Conservation (phyloP, 2,888 invertebrate species). For the Oscheius sp. region DNA sequence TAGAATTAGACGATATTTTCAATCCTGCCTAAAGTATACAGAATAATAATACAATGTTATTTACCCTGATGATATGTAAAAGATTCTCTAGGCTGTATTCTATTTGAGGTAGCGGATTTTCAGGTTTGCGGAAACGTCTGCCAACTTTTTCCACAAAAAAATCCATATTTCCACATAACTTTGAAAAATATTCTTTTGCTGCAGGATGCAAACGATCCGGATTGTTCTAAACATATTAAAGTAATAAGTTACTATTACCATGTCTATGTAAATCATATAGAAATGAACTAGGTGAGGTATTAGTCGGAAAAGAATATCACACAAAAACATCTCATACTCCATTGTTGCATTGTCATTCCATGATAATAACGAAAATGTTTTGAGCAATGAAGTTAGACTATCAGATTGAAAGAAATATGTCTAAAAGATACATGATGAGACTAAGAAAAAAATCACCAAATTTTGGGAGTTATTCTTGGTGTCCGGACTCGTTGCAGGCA, state of each 20-base stretch:
- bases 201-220: too few relatives aligned
- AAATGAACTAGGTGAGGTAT: not conserved
- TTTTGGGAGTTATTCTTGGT: not conserved
- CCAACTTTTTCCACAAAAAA: too few relatives aligned
- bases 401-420: not conserved
- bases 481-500: not conserved
- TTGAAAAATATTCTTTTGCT: too few relatives aligned
- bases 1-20: not conserved
- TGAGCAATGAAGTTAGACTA: not conserved
- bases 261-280: too few relatives aligned
- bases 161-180: too few relatives aligned
- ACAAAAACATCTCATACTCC: slow-evolving; percentile 2
- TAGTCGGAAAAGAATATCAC: slow-evolving; percentile 11
- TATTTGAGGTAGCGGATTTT: not conserved
- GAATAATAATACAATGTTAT: not conserved
- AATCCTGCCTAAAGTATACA: slow-evolving; percentile 4
- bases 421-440: not conserved
- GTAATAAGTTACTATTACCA: too few relatives aligned
- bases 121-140: too few relatives aligned
- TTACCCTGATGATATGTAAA: not conserved
- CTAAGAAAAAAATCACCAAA: not conserved
- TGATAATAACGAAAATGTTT: not conserved
- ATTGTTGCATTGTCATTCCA: not conserved
- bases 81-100: not conserved
- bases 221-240: too few relatives aligned